A percentile compares a stretch with the other conserved stretches of the same genome.
Evolutionary conservation across 2,113 vertebrate species (phyloP).

Genomic region (Rhinoptilus africanus): DNA sequence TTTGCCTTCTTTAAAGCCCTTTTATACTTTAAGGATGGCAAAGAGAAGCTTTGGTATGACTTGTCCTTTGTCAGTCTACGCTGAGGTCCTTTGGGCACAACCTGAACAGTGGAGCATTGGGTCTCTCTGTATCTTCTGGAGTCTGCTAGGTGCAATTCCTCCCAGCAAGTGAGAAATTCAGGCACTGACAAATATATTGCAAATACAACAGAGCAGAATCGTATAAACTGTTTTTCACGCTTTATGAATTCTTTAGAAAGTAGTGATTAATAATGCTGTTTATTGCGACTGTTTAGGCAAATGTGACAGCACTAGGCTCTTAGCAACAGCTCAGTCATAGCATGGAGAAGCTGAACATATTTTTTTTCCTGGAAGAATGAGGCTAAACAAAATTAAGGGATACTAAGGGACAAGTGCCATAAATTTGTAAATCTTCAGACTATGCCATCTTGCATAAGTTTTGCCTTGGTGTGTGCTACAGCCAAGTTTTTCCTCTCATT

Average conservation of each 20-base stretch:
- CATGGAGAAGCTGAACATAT: neutral
- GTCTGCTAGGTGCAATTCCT: neutral
- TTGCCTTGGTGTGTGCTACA: neutral
- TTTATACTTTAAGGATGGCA: neutral
- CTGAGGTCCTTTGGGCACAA: neutral
- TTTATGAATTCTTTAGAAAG: neutral
- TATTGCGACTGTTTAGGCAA: neutral
- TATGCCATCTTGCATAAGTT: neutral
- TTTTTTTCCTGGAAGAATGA: neutral
- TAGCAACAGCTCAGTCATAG: neutral
- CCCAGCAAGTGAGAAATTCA: neutral
- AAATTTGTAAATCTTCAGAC: neutral
- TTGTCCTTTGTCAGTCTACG: neutral
- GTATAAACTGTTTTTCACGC: neutral
- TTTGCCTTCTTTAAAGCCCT: neutral
- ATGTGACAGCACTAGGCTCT: neutral
- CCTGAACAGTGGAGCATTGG: neutral
- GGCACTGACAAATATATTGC: neutral
- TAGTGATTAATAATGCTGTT: constrained; percentile 1
- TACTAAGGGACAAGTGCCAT: neutral
- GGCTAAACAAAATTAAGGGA: neutral
- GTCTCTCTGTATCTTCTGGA: neutral
- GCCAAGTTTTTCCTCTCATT: neutral
- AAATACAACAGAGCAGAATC: neutral
- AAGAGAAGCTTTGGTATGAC: neutral